These are phyloP conservation scores for Tinea trinotella DNA, from an alignment of 2,888 invertebrate genomes.

Conservation along the genomic window DNA sequence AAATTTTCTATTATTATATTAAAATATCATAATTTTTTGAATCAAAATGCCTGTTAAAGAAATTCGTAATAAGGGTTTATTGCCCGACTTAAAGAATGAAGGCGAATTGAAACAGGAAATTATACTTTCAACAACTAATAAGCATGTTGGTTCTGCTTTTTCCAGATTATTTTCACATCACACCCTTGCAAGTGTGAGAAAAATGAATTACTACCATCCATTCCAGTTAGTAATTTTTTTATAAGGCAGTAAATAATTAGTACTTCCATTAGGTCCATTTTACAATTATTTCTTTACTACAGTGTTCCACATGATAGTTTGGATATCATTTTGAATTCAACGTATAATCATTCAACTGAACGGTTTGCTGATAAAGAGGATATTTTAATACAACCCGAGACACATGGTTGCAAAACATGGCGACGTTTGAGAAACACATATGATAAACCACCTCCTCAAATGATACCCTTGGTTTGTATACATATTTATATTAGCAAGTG, in stretches of 20 bases:
- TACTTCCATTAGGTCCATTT: background rate
- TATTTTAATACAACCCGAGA: slow-evolving; percentile 77
- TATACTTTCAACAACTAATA: slow-evolving; percentile 47
- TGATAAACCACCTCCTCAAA: slow-evolving; percentile 51
- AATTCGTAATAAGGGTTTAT: slow-evolving; percentile 54
- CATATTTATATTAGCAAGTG: too few relatives aligned
- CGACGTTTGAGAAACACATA: slow-evolving; percentile 76
- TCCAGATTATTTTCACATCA: slow-evolving; percentile 74
- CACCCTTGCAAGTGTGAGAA: slow-evolving; percentile 71
- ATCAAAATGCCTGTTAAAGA: slow-evolving; percentile 43
- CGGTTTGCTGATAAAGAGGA: slow-evolving; percentile 76
- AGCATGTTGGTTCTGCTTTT: slow-evolving; percentile 51
- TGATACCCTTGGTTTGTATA: slow-evolving; percentile 52
- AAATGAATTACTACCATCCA: slow-evolving; percentile 55
- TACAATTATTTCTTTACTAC: slow-evolving; percentile 19
- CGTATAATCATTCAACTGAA: slow-evolving; percentile 78
- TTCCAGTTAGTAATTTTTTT: slow-evolving; percentile 54
- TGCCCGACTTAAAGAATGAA: slow-evolving; percentile 57
- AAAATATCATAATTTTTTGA: background rate
- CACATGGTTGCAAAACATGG: slow-evolving; percentile 76
- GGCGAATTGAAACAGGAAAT: slow-evolving; percentile 51
- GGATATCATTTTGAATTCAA: slow-evolving; percentile 76
- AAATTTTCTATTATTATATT: background rate
- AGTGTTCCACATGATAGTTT: slow-evolving; percentile 78
- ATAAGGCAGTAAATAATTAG: background rate